Evolutionary conservation across 2,113 vertebrate species (phyloP), one percentile per base, ranked within the genome.

Genomic region (Motacilla tschutschensis): DNA sequence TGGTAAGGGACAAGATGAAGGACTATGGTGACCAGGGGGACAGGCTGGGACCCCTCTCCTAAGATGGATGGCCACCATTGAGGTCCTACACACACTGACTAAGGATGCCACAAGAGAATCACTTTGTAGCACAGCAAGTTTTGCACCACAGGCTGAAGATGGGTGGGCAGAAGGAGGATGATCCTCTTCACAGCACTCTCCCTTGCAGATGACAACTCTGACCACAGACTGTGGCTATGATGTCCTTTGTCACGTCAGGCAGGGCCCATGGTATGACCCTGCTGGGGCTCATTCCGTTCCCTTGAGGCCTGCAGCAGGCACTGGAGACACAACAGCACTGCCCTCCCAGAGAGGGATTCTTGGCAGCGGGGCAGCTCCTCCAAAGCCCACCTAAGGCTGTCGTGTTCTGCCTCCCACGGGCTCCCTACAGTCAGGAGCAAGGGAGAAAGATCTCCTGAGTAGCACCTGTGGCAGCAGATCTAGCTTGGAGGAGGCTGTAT

Each of bases 331-430:
- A 28, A 6, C 0, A 2, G 19, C 6, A 28, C 31, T 47, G 83
- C 60, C 12, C 20, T 73, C 41, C 17, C 57, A 33, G 28, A 72
- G 5, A 13, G 17, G 31, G 16, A 28, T 28, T 36, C 44, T 29
- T 2, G 1, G 57, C 4, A 22, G 36, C 0, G 0, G 21, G 11
- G 28, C 12, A 6, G 24, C 1, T 78, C 64, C 85, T 40, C 63
- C 44, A 58, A n/a, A 43, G 24, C 17, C 24, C 72, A 51, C 20
- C 46, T 18, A 8, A 85, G 36, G 26, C 31, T 24, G 9, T 8
- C 26, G 2, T 2, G 36, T 38, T 38, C 55, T 64, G 31, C 44
- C 31, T 75, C 43, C 21, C 5, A 3, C 0, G 0, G 38, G 43
- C 20, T 35, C 28, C 38, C 59, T 24, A 10, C 1, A 51, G 58